phyloP scores from a whole-genome alignment of 2,113 vertebrate species.

The Xenopus borealis region DNA sequence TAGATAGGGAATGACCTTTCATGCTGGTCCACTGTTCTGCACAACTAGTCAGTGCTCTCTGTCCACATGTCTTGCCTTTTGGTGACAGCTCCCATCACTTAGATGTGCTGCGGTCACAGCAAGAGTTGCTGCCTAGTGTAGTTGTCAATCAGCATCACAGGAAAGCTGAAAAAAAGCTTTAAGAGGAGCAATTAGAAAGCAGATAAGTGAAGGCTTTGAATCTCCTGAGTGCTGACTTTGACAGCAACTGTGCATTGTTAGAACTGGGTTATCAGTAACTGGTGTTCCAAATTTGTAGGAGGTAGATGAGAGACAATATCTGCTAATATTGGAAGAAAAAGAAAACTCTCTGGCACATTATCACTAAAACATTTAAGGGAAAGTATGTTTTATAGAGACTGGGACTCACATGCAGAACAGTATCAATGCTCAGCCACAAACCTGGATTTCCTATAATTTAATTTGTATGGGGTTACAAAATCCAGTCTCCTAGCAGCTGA shows the following conservation, averaged over 20 bases:
- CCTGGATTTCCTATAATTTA: too few relatives aligned
- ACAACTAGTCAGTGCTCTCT: slow-evolving; percentile 19
- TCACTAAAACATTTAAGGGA: too few relatives aligned
- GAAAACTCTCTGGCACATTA: too few relatives aligned
- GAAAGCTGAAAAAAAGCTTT: slow-evolving; percentile 16
- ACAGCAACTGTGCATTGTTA: too few relatives aligned
- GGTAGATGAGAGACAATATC: slow-evolving; percentile 4
- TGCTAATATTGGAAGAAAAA: not conserved
- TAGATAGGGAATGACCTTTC: slow-evolving; percentile 16
- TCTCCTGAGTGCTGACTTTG: not conserved
- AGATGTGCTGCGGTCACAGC: slow-evolving; percentile 23
- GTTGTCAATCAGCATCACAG: slow-evolving; percentile 35
- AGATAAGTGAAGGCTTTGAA: slow-evolving; percentile 14
- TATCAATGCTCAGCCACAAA: too few relatives aligned
- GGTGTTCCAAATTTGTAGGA: not conserved
- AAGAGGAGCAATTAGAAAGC: slow-evolving; percentile 30
- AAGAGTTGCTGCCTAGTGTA: slow-evolving; percentile 34
- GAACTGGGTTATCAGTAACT: slow-evolving; percentile 4
- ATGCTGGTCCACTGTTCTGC: slow-evolving; percentile 29
- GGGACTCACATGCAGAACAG: too few relatives aligned
- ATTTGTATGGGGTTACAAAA: too few relatives aligned
- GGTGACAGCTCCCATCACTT: slow-evolving; percentile 37
- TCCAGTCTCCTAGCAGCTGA: too few relatives aligned
- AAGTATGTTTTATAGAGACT: too few relatives aligned
- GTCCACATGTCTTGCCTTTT: slow-evolving; percentile 24